Percentiles rank a stretch among this genome's conserved stretches.
Evolutionary conservation across 2,113 vertebrate genomes (phyloP).

Genomic region (Catharus minimus): DNA sequence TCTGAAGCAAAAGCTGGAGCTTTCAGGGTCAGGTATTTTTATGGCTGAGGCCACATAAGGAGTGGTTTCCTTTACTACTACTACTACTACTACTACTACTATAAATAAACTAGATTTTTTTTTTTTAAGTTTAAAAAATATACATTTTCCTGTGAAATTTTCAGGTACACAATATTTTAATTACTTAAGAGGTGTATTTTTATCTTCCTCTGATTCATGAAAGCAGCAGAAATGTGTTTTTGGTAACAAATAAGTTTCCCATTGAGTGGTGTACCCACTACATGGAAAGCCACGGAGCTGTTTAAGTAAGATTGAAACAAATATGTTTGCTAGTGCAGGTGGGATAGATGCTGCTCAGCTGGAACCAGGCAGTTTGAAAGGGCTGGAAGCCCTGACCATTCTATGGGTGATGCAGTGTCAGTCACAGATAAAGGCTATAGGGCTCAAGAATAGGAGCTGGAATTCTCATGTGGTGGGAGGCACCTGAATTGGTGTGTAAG

Average conservation of each 20-base stretch:
- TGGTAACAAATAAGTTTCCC: neutral
- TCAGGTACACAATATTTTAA: neutral
- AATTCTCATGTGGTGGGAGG: neutral
- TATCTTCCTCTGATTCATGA: neutral
- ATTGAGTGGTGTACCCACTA: neutral
- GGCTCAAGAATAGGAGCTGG: neutral
- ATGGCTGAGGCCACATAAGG: neutral
- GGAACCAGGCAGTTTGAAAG: neutral
- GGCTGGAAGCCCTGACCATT: neutral
- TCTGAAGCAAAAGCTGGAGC: neutral
- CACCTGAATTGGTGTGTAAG: neutral
- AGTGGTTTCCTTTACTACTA: neutral
- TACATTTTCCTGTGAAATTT: neutral
- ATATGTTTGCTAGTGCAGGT: neutral
- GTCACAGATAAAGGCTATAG: neutral
- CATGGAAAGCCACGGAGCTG: neutral
- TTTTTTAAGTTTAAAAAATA: neutral
- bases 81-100: no score
- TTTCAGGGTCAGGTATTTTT: neutral
- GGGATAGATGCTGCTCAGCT: neutral
- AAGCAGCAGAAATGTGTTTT: neutral
- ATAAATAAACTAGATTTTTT: neutral
- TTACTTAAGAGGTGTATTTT: neutral
- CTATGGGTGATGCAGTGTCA: rapidly evolving
- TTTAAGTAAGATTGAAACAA: neutral